These are phyloP conservation scores for Xestia sexstrigata DNA, from an alignment of 2,888 invertebrate genomes.

Conservation along the genomic window DNA sequence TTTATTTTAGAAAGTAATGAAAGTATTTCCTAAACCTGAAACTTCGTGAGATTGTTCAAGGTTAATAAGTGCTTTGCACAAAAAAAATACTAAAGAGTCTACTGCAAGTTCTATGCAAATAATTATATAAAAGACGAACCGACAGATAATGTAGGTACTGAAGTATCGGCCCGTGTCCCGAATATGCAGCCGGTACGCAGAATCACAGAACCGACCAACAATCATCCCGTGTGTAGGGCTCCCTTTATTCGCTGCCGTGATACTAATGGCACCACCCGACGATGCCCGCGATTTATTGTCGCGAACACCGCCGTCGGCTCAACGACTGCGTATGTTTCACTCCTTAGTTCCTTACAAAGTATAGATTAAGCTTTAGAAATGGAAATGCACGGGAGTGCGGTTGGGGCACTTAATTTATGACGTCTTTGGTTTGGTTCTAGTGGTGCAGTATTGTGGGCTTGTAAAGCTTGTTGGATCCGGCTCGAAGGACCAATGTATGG, in stretches of 20 bases:
- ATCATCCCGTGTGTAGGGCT: conserved; percentile 44
- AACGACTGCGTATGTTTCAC: conserved; percentile 67
- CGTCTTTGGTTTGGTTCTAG: conserved; percentile 39
- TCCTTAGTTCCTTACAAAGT: conserved; percentile 61
- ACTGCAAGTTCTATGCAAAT: too few relatives aligned
- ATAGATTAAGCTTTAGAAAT: conserved; percentile 69
- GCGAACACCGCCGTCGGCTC: conserved; percentile 60
- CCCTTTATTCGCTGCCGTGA: conserved; percentile 68
- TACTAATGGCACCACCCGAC: conserved; percentile 73
- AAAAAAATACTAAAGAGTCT: too few relatives aligned
- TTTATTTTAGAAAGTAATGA: too few relatives aligned
- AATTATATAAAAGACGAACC: too few relatives aligned
- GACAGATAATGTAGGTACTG: background rate
- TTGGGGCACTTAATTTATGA: conserved; percentile 58
- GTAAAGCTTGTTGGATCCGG: too few relatives aligned
- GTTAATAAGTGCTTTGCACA: too few relatives aligned
- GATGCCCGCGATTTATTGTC: conserved; percentile 69
- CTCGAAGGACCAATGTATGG: too few relatives aligned
- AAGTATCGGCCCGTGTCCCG: background rate
- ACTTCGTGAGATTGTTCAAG: too few relatives aligned
- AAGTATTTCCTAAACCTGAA: too few relatives aligned
- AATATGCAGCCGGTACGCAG: background rate
- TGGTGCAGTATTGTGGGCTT: background rate
- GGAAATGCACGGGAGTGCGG: conserved; percentile 53
- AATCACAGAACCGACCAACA: conserved; percentile 10